These are phyloP conservation scores for Ommatoiulus sabulosus DNA, from an alignment of 2,888 invertebrate genomes.

Conservation along the genomic window DNA sequence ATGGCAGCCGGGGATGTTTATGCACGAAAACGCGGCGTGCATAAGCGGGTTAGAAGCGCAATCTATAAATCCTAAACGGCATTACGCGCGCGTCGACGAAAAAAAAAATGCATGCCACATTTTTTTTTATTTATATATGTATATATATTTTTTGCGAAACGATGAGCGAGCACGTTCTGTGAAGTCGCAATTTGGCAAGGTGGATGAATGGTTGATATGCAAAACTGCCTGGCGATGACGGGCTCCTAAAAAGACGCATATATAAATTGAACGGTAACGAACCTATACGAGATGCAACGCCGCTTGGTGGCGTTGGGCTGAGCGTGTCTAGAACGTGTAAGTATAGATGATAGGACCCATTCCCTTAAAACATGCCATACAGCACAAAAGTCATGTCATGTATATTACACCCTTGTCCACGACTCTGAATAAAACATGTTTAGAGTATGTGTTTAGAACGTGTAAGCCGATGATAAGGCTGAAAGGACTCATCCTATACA, in stretches of 20 bases:
- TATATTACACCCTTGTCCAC: no score
- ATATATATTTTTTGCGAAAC: neutral
- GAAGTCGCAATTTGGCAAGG: conserved; percentile 15
- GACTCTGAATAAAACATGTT: no score
- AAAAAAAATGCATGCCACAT: neutral
- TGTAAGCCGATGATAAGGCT: no score
- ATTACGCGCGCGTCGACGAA: neutral
- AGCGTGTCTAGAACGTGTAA: no score
- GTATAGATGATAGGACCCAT: no score
- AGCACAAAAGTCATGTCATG: no score
- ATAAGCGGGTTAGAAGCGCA: conserved; percentile 13
- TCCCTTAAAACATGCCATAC: no score
- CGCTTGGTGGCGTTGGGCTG: no score
- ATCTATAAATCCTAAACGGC: conserved; percentile 40
- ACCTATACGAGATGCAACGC: neutral
- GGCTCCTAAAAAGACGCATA: neutral
- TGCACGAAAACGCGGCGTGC: conserved; percentile 31
- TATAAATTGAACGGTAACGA: neutral
- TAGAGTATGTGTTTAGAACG: no score
- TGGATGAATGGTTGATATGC: neutral
- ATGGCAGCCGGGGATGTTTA: conserved; percentile 43
- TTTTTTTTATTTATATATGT: no score
- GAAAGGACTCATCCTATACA: no score
- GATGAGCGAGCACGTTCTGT: neutral
- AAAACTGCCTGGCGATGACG: neutral